A percentile compares a stretch with the other conserved stretches of the same genome.
Conservation (phyloP, 2,113 vertebrate species). For the Eleginops maclovinus region DNA sequence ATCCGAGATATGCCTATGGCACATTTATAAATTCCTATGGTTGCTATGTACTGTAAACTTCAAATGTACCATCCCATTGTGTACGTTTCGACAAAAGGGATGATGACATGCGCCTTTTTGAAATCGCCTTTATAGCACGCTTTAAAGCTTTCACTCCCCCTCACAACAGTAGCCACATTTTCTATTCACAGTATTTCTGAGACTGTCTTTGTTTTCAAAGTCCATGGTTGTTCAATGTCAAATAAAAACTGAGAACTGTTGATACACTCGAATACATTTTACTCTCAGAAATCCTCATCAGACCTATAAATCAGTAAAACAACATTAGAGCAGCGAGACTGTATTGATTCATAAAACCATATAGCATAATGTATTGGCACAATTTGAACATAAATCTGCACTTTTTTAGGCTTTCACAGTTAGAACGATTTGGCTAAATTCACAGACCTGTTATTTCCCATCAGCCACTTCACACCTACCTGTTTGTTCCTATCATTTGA, state of each 20-base stretch:
- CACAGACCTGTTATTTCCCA: slow-evolving; percentile 9
- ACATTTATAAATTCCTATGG: too few relatives aligned
- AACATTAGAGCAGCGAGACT: background rate
- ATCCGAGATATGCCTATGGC: too few relatives aligned
- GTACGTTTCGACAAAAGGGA: too few relatives aligned
- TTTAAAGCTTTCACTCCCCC: too few relatives aligned
- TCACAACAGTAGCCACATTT: too few relatives aligned
- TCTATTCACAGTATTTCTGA: too few relatives aligned
- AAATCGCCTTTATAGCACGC: too few relatives aligned
- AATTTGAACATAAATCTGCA: background rate
- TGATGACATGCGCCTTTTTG: too few relatives aligned
- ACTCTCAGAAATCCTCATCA: background rate
- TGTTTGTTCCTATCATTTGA: slow-evolving; percentile 28
- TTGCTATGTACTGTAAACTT: too few relatives aligned
- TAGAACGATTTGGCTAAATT: background rate
- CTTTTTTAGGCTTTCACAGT: background rate
- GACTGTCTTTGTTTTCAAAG: too few relatives aligned
- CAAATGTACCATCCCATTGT: too few relatives aligned
- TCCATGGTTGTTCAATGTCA: too few relatives aligned
- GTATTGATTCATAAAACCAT: background rate
- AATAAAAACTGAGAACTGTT: background rate
- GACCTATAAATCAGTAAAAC: slow-evolving; percentile 6
- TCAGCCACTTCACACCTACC: slow-evolving; percentile 14
- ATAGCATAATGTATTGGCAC: background rate
- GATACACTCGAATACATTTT: background rate